Base-by-base conservation (phyloP, 1,140 invertebrate species). In the Sminthurinus signatus region DNA sequence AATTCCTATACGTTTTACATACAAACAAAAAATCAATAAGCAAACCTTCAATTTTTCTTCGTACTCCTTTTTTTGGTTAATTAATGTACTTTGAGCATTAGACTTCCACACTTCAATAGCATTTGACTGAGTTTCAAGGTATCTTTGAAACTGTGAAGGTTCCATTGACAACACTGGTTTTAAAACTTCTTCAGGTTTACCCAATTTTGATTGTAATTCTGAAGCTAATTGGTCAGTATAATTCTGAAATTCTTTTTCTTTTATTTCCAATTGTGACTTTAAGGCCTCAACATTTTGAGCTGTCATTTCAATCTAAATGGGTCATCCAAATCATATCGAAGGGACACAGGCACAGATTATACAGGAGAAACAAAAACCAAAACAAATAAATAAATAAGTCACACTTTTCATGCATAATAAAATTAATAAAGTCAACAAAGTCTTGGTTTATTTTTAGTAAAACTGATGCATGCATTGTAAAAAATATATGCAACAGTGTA, bases 21-120 rank as follows among this genome's bases (percentile, higher is more conserved):
- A n/a, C n/a, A n/a, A n/a, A n/a, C n/a, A n/a, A n/a, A n/a, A n/a
- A n/a, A n/a, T n/a, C n/a, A n/a, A n/a, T n/a, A n/a, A n/a, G n/a
- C n/a, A 39, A 46, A 64, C 65, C 46, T 65, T 65, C 25, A 64
- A 60, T 31, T 67, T 63, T 48, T 56, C 60, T 44, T 43, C 52
- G 36, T 66, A 19, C 27, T 21, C 29, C 28, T 31, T 43, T 21
- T 56, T 67, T 21, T 69, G 64, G 15, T 62, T 48, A 17, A 50
- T 19, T n/a, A 72, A 28, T 28, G 55, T 21, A 36, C 23, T 51
- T 17, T 60, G 28, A 17, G 58, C 62, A 36, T 60, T 52, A 17
- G 44, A 14, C 58, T 68, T 70, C 70, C 60, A 70, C n/a, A 70
- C 61, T n/a, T 65, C 58, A 25, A 72, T 57, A 25, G 64, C 58